Conservation (phyloP, 2,113 vertebrate species). For the Melierax canorus region DNA sequence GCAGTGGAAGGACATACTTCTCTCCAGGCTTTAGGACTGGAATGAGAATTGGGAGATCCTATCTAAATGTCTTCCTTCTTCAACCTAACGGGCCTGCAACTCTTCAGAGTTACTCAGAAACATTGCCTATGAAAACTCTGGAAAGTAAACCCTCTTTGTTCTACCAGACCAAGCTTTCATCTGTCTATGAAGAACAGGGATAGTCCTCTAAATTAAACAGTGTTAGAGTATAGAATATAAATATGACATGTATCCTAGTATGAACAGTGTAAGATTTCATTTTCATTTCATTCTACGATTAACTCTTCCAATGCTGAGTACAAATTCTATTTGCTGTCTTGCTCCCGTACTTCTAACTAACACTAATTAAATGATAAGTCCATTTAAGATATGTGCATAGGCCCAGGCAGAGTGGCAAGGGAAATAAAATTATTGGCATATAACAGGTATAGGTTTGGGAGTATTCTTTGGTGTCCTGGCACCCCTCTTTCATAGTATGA, state of each 20-base stretch:
- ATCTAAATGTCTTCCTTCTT: not conserved
- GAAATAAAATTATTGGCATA: not conserved
- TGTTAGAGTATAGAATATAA: not conserved
- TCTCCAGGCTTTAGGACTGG: not conserved
- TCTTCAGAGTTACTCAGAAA: not conserved
- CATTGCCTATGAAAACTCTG: not conserved
- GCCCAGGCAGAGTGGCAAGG: not conserved
- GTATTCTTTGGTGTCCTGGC: not conserved
- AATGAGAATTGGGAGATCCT: not conserved
- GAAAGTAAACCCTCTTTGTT: not conserved
- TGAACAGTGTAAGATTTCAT: not conserved
- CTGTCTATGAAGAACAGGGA: not conserved
- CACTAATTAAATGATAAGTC: not conserved
- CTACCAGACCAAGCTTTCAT: not conserved
- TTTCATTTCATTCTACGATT: not conserved
- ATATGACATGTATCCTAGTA: not conserved
- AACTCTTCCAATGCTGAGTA: not conserved
- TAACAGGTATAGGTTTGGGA: not conserved
- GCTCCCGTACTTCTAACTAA: not conserved
- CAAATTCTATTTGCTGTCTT: not conserved
- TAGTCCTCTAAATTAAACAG: not conserved
- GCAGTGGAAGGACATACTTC: not conserved
- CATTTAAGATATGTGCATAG: not conserved
- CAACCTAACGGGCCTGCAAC: not conserved
- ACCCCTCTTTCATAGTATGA: not conserved